Evolutionary conservation across 2,888 invertebrate genomes (phyloP), one percentile per base, ranked within the genome.

Genomic region (Acrobasis repandana): DNA sequence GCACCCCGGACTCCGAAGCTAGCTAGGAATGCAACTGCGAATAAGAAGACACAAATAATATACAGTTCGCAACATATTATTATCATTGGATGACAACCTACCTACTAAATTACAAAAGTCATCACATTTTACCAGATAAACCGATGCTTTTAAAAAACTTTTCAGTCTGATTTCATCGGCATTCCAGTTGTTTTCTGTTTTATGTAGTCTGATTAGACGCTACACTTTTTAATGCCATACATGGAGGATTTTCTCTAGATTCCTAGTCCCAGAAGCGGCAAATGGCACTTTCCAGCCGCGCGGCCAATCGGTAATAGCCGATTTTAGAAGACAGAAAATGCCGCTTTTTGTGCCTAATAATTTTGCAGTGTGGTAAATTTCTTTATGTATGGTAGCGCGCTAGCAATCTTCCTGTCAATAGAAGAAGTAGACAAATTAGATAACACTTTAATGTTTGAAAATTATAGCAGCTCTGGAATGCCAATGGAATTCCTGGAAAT

Each of bases 261-360:
- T 54, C 34, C n/a, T 34, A 34, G 15, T 34, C 14, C 73, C 61
- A 61, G 61, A 63, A 67, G 61, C 52, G 46, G 54, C 62, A 58
- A 59, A 56, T 60, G 56, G 33, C 56, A 58, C 38, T 54, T 54
- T 54, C 54, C 54, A 43, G 43, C 38, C 9, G 54, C 20, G 38
- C 38, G 38, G 14, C 54, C 54, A 20, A 54, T 54, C 38, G 54
- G 38, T 54, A 54, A 54, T 54, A 20, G 18, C 18, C 11, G 38
- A 38, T 54, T 36, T 54, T 54, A 54, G 11, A 51, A 38, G 38
- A 54, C 54, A 38, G 54, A 28, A 38, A 36, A 38, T 38, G 3
- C 4, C 15, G 16, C 20, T 54, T 54, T 54, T 54, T 54, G 54
- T 20, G 36, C 16, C 18, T 38, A 20, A 38, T 38, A 38, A 38